Conservation (phyloP, 53 echinoderm and acorn worm species). For the Temnopleurus reevesii region DNA sequence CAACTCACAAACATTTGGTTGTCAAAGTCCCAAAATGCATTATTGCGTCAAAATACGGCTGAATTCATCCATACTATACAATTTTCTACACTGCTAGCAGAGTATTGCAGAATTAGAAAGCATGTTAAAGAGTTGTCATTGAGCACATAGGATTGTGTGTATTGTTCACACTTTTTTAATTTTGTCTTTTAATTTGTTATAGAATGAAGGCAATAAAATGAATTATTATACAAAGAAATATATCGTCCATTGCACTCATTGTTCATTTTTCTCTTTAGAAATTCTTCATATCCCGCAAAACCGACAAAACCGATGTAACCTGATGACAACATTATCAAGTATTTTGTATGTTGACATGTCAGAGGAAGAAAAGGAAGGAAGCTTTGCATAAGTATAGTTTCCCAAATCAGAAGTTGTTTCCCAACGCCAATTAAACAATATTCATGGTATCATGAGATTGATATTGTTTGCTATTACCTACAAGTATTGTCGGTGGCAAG, state of each 20-base stretch:
- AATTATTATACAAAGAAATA: slow-evolving; percentile 34
- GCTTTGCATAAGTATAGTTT: too few relatives aligned
- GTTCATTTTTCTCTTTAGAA: too few relatives aligned
- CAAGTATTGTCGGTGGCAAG: too few relatives aligned
- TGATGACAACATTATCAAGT: too few relatives aligned
- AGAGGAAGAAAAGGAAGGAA: too few relatives aligned
- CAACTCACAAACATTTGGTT: neutral
- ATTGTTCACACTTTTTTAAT: slow-evolving; percentile 40
- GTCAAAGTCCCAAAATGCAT: neutral
- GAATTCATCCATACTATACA: slow-evolving; percentile 3
- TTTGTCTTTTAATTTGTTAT: slow-evolving; percentile 51
- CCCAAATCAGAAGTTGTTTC: too few relatives aligned
- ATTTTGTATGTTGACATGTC: too few relatives aligned
- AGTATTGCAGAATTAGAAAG: slow-evolving; percentile 20
- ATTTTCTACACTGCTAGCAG: neutral
- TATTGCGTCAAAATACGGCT: slow-evolving; percentile 17
- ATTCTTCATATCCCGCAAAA: too few relatives aligned
- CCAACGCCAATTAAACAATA: too few relatives aligned
- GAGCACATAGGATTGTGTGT: slow-evolving; percentile 39
- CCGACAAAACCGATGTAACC: too few relatives aligned
- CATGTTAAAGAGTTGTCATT: slow-evolving; percentile 3
- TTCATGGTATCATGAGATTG: too few relatives aligned
- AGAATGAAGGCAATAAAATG: slow-evolving; percentile 54
- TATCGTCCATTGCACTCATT: neutral
- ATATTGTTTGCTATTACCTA: too few relatives aligned